Evolutionary conservation across 1,140 invertebrate species (phyloP), one percentile per base, ranked within the genome.

Genomic region (Leptoteleia sp.): DNA sequence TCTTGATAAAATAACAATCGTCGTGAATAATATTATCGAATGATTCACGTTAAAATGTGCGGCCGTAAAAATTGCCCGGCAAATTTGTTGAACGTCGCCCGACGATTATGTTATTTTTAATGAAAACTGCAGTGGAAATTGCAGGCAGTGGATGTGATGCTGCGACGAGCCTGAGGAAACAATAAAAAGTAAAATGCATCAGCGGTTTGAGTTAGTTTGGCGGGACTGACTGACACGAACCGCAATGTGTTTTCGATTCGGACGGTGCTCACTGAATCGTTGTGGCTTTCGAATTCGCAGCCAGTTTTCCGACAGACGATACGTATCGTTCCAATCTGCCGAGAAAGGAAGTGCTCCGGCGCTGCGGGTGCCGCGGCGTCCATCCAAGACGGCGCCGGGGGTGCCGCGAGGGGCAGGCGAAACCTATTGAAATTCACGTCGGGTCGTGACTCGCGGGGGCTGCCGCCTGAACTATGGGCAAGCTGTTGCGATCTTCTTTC

Each of bases 391-490:
- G 27, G 16, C n/a, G n/a, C n/a, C 17, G 59, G 3, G 37, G 45
- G 38, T 19, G n/a, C 15, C 73, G 76, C 65, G 48, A 81, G 59
- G 29, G 25, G 4, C 6, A 31, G 75, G 76, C 71, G 47, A 80
- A 82, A 79, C 70, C 76, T 82, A 83, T 84, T 83, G 84, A 84
- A 87, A 85, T 85, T 84, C 84, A 81, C 81, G 68, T 80, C 80
- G 64, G 62, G 64, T 50, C 50, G 64, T 68, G 50, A 68, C 64
- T 68, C 16, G 67, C 73, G 57, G 50, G 55, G 59, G 65, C 40
- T 57, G 62, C 54, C 45, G 35, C 17, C 48, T 85, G 82, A 87
- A 84, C 83, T 86, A 87, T 85, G 82, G 82, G 83, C 85, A 87
- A 86, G 83, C 85, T 87, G 84, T 87, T 87, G 85, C 85, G 83